Conservation (phyloP, 2,113 vertebrate genomes). For the Panurus biarmicus region DNA sequence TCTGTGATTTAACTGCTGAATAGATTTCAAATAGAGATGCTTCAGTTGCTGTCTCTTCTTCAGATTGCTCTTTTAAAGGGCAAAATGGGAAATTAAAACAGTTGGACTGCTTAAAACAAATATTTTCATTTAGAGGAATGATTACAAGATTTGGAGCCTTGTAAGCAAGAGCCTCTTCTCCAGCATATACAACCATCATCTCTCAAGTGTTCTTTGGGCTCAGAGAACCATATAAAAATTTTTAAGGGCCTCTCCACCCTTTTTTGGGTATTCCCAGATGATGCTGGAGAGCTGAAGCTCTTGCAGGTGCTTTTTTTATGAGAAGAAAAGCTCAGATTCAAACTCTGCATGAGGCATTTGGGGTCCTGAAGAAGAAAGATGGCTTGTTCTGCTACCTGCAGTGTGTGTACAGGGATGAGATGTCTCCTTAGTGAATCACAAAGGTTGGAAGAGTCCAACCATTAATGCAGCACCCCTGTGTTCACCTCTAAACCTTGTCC, state of each 20-base stretch:
- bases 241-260: background rate
- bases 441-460: background rate
- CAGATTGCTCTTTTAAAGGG: background rate
- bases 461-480: accelerated
- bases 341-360: background rate
- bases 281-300: background rate
- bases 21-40: background rate
- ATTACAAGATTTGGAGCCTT: background rate
- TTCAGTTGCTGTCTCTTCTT: background rate
- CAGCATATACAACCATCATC: background rate
- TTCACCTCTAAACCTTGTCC: background rate
- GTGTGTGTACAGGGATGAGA: background rate
- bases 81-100: background rate
- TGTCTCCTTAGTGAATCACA: background rate
- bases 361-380: background rate
- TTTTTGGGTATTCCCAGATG: background rate
- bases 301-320: background rate
- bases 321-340: background rate
- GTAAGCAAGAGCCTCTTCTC: background rate
- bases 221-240: background rate
- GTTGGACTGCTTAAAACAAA: background rate
- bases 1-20: background rate
- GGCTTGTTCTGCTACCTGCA: background rate
- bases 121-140: background rate
- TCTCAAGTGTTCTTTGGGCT: background rate